A percentile compares a stretch with the other conserved stretches of the same genome.
Conservation (phyloP, 2,113 vertebrate genomes). For the Oenanthe oenanthe region DNA sequence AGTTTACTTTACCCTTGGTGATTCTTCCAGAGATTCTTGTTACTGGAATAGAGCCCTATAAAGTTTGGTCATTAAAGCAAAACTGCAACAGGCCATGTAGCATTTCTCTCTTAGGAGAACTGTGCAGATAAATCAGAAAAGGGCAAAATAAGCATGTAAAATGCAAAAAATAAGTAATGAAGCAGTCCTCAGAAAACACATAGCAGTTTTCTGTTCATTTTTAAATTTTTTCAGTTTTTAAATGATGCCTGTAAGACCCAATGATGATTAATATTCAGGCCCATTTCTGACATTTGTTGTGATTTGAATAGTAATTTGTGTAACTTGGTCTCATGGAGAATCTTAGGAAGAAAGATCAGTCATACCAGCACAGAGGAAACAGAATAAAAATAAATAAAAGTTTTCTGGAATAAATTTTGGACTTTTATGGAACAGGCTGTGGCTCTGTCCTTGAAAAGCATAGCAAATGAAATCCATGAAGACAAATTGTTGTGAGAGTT, state of each 20-base stretch:
- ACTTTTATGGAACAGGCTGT: neutral
- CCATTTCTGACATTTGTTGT: neutral
- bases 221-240: neutral
- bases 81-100: neutral
- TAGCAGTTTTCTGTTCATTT: neutral
- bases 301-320: neutral
- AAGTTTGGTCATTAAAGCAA: neutral
- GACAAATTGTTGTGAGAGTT: constrained; percentile 25
- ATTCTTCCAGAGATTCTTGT: neutral
- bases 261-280: neutral
- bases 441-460: constrained; percentile 10
- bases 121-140: neutral
- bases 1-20: neutral
- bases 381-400: neutral
- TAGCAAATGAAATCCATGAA: neutral
- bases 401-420: neutral
- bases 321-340: neutral
- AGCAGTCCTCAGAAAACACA: neutral
- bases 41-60: neutral
- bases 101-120: neutral
- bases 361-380: neutral
- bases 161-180: neutral
- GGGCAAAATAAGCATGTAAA: neutral
- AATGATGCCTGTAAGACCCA: neutral
- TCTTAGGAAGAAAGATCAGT: neutral